Conservation (phyloP, 2,797 vertebrate species). For the Eleutherodactylus coqui region DNA sequence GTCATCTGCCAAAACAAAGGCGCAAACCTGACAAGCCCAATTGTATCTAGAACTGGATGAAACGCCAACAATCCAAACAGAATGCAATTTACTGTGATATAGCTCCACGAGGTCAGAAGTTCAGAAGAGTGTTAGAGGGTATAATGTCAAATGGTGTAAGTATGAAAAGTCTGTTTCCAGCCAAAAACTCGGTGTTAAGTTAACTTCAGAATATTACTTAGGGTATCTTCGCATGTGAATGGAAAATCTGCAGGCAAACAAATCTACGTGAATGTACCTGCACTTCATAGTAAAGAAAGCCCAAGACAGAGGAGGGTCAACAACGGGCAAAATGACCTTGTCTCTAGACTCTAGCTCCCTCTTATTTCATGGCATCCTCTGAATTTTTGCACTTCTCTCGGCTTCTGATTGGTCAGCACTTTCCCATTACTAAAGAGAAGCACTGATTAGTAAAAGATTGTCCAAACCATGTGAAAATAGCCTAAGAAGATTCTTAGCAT, state of each 20-base stretch:
- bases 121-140: not conserved
- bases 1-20: constrained; percentile 47
- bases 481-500: not conserved
- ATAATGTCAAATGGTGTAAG: not conserved
- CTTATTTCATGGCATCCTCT: not conserved
- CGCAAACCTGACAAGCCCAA: constrained; percentile 12
- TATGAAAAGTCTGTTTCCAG: not conserved
- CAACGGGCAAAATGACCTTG: not conserved
- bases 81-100: not conserved
- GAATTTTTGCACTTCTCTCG: not conserved
- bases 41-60: constrained; percentile 11
- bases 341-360: not conserved
- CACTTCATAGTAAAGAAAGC: not conserved
- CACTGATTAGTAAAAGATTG: not conserved
- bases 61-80: not conserved
- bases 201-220: no score
- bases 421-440: no score
- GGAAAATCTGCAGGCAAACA: no score
- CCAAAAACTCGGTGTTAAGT: not conserved
- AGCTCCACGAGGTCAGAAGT: not conserved
- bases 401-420: not conserved
- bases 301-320: not conserved
- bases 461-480: not conserved
- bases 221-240: no score
- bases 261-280: no score